Evolutionary conservation across 2,113 vertebrate species (phyloP).

Genomic region (Microtus pennsylvanicus): DNA sequence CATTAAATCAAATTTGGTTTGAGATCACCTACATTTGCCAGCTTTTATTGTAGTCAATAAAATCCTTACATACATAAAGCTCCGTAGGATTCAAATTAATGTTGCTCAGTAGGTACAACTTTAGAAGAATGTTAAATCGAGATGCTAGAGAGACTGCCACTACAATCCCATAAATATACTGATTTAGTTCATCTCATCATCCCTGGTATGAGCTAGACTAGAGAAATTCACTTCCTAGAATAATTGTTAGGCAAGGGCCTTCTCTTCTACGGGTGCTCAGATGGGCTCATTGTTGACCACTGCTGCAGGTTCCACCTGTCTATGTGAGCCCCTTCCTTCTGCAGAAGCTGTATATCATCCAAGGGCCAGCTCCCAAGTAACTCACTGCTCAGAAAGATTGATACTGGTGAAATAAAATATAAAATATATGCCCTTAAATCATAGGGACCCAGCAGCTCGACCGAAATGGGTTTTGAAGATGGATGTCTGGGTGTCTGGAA

Average conservation of each 20-base stretch:
- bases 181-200: background rate
- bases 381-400: conserved; percentile 39
- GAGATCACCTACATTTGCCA: background rate
- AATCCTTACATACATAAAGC: background rate
- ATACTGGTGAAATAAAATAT: conserved; percentile 35
- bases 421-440: conserved; percentile 43
- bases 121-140: background rate
- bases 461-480: background rate
- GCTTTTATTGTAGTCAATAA: conserved; percentile 10
- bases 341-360: background rate
- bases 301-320: background rate
- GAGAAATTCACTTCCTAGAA: background rate
- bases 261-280: background rate
- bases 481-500: background rate
- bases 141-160: background rate
- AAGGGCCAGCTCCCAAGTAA: background rate
- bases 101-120: background rate
- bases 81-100: background rate
- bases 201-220: background rate
- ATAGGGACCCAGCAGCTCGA: background rate
- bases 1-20: conserved; percentile 22
- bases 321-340: background rate
- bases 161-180: background rate
- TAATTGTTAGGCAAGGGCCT: background rate
- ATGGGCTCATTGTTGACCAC: background rate